Percentiles rank a stretch among this genome's conserved stretches.
Evolutionary conservation across 2,888 invertebrate genomes (phyloP).

Genomic region (Acanthosepion lycidas): DNA sequence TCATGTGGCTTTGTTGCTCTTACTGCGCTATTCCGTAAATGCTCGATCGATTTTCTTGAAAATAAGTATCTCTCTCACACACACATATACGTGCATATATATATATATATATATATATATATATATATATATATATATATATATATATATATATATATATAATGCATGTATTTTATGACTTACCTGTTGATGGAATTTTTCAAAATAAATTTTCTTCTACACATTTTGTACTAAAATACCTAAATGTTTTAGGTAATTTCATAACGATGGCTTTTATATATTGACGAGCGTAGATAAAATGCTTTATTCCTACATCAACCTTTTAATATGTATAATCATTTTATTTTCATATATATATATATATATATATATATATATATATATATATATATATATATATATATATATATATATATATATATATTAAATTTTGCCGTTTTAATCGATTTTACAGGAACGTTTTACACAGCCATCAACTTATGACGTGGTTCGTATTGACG

Average conservation of each 20-base stretch:
- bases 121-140: not conserved
- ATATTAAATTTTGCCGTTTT: no score
- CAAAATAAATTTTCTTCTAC: not conserved
- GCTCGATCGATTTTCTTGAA: not conserved
- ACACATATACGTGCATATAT: no score
- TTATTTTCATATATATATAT: no score
- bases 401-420: no score
- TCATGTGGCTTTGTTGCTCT: not conserved
- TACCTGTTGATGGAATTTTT: not conserved
- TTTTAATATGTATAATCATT: no score
- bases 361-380: no score
- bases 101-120: not conserved
- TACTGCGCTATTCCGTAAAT: not conserved
- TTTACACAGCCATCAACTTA: no score
- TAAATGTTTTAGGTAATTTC: not conserved
- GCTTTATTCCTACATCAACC: no score
- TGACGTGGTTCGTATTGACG: no score
- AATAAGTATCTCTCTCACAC: not conserved
- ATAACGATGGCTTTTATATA: not conserved
- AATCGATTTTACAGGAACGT: no score
- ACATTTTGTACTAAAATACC: not conserved
- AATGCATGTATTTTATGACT: not conserved
- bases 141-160: not conserved
- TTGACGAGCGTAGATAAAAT: not conserved
- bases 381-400: no score